phyloP scores from a whole-genome alignment of 2,888 invertebrate species.

The Sericinus montela region DNA sequence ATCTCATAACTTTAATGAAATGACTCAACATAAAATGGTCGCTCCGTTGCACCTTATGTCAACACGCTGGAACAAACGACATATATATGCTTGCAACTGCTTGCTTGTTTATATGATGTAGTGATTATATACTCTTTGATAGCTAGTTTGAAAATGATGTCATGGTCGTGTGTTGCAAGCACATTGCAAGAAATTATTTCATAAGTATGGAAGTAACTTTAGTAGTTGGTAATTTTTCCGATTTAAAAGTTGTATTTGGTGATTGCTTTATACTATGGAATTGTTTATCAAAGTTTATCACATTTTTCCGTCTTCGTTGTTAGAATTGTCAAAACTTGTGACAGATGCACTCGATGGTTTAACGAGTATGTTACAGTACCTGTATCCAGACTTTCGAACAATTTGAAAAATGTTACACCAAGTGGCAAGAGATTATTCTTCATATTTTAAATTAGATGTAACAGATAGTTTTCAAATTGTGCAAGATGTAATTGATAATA shows the following conservation, averaged over 20 bases:
- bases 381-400: conserved; percentile 63
- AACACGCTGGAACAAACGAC: too few relatives aligned
- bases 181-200: conserved; percentile 8
- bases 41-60: too few relatives aligned
- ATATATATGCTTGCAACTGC: too few relatives aligned
- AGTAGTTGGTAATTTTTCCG: not conserved
- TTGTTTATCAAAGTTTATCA: conserved; percentile 50
- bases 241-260: conserved; percentile 5
- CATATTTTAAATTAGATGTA: conserved; percentile 76
- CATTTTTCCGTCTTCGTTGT: conserved; percentile 47
- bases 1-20: too few relatives aligned
- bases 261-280: conserved; percentile 53
- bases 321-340: conserved; percentile 57
- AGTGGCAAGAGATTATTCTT: conserved; percentile 74
- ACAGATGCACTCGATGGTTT: conserved; percentile 56
- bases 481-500: conserved; percentile 82
- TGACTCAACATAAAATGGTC: too few relatives aligned
- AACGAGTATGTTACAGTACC: conserved; percentile 57
- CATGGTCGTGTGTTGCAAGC: conserved; percentile 10
- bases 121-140: too few relatives aligned
- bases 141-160: conserved; percentile 12
- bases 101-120: not conserved
- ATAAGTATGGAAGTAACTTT: conserved; percentile 5
- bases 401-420: conserved; percentile 66
- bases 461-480: conserved; percentile 78